Base-by-base conservation (phyloP, 2,797 vertebrate species). In the Esox lucius region DNA sequence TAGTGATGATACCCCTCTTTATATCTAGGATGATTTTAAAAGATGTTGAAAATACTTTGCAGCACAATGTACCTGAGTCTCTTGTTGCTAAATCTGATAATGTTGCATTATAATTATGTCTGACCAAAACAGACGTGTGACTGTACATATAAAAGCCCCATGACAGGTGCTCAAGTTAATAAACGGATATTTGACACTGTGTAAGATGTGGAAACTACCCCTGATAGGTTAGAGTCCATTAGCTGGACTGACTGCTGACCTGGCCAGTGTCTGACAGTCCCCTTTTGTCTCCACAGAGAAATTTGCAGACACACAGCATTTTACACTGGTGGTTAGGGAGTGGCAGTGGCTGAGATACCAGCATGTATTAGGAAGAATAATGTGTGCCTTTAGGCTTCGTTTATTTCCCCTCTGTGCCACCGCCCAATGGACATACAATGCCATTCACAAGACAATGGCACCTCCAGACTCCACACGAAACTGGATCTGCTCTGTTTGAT, bases 361-460 rank as follows among this genome's bases (percentile, higher is more conserved):
- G 81, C 71, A 61, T 75, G 68, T 75, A 88, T 82, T 80, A 78
- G 33, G 17, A 77, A 68, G 19, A 66, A 76, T n/a, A 84, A 87
- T 85, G 81, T 75, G 49, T 85, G 77, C 76, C 86, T 80, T 78
- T 48, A 75, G 83, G 85, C 68, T 74, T 28, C n/a, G 80, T 84
- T 87, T 83, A 2, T 35, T 35, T 35, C 33, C 33, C 33, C 74
- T 70, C 80, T 83, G 53, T 77, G 13, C 9, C 19, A 28, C 31
- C 70, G 59, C 83, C 81, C 79, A 51, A 69, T 26, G 68, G 72
- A 35, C 71, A 81, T 31, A 70, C 75, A 80, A 68, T 68, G 16
- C 15, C 8, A 19, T 7, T 56, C 16, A 22, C 31, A 46, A 46
- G 39, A 46, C 22, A 33, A 56, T 35, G 33, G 6, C 8, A 22